Base-by-base conservation (phyloP, 2,888 invertebrate species). In the Pachydiplax longipennis region DNA sequence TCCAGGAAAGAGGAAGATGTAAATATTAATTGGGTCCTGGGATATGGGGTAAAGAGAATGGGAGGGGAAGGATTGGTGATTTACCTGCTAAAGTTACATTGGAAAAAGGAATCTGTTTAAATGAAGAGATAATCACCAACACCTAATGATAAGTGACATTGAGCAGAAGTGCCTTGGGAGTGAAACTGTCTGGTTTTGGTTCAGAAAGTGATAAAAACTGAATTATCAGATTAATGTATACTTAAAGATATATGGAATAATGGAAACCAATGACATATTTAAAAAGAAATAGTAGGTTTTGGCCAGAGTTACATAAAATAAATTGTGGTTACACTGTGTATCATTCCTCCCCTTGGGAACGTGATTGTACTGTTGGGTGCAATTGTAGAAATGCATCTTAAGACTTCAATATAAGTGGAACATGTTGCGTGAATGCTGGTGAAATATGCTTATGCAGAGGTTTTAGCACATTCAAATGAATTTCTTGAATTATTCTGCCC, bases 161-260 rank as follows among this genome's bases (percentile, higher is more conserved):
- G 87, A 87, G 87, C 87, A 87, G 87, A 87, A 87, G 87, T 87
- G 87, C 87, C 87, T 87, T 87, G 87, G 87, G 87, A 87, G 87
- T 87, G 87, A 87, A 87, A 61, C 35, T 87, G 87, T 87, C 87
- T 87, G 87, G 87, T 87, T 65, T 87, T 87, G 87, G 87, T 87
- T 61, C 37, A 87, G 87, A 87, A 87, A 87, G 87, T 87, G 87
- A 87, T 87, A 87, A 87, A 87, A 87, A 87, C 87, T 87, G 87
- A 87, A 61, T 87, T 65, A n/a, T 87, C 87, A 87, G 87, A 87
- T 58, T 37, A 65, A 87, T 61, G 87, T 87, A 87, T 87, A 87
- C 87, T 87, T 87, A 40, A 61, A 87, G 37, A 87, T 87, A 87
- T 61, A 61, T 37, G 35, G 61, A 87, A 61, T 87, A 87, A 37